Evolutionary conservation across 2,797 vertebrate genomes (phyloP).

Genomic region (Anomalospiza imberbis): DNA sequence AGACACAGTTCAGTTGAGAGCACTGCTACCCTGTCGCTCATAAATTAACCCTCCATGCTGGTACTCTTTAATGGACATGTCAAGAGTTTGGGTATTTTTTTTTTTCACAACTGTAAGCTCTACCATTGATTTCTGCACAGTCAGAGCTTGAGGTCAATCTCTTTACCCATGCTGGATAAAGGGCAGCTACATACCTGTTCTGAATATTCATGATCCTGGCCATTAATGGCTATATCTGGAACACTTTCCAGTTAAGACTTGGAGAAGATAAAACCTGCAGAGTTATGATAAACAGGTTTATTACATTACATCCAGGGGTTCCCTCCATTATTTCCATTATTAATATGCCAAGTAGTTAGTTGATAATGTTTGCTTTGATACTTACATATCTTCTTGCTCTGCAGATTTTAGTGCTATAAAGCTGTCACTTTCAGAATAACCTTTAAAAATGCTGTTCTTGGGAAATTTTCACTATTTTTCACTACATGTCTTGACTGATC

Average conservation of each 20-base stretch:
- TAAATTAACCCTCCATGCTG: neutral
- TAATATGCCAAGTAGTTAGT: neutral
- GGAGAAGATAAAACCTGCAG: neutral
- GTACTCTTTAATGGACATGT: neutral
- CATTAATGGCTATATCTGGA: neutral
- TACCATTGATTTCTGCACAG: neutral
- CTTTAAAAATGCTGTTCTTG: neutral
- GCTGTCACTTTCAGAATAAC: neutral
- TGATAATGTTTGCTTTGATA: neutral
- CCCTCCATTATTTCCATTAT: neutral
- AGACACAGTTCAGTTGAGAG: neutral
- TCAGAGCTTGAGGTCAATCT: neutral
- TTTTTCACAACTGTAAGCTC: neutral
- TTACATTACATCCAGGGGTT: neutral
- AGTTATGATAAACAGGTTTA: neutral
- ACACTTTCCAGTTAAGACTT: neutral
- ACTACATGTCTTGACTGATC: neutral
- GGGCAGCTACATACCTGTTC: neutral
- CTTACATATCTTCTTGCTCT: neutral
- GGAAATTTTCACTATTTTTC: neutral
- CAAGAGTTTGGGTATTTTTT: neutral
- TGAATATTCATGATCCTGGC: neutral
- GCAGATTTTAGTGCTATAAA: neutral
- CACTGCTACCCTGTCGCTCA: neutral
- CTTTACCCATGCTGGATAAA: neutral